These are phyloP conservation scores for Potamilus streckersoni DNA, from an alignment of 1,140 invertebrate genomes.

Conservation along the genomic window DNA sequence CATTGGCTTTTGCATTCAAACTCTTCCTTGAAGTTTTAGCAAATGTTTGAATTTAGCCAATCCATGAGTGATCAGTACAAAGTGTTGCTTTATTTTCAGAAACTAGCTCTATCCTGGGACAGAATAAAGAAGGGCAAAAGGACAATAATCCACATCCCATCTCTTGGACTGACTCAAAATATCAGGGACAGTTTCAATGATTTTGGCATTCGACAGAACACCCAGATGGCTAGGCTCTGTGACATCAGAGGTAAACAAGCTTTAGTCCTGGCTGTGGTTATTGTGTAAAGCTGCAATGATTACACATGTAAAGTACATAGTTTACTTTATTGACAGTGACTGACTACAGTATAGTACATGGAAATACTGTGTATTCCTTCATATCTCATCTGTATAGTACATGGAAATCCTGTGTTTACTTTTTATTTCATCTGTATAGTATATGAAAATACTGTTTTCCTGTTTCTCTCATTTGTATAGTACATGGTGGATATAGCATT, in stretches of 20 bases:
- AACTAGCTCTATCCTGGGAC: constrained; percentile 61
- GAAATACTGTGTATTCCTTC: no score
- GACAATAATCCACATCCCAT: constrained; percentile 66
- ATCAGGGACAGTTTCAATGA: constrained; percentile 61
- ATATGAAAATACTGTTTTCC: no score
- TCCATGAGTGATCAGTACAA: not conserved
- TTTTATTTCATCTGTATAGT: no score
- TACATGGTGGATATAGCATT: no score
- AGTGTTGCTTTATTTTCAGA: constrained; percentile 44
- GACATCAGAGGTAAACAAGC: constrained; percentile 60
- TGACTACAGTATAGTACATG: not conserved
- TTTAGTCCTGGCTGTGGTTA: not conserved
- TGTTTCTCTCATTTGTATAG: no score
- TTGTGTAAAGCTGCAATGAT: not conserved
- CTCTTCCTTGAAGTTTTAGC: not conserved
- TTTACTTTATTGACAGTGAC: not conserved
- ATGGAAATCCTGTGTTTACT: no score
- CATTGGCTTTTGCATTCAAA: no score
- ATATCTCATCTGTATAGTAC: no score
- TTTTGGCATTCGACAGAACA: constrained; percentile 64
- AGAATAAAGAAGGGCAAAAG: constrained; percentile 58
- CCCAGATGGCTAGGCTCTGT: constrained; percentile 66
- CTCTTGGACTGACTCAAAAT: constrained; percentile 60
- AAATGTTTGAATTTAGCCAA: not conserved
- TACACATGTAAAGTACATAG: not conserved